These are phyloP conservation scores for Pristionchus japonicus DNA, from an alignment of 2,888 invertebrate genomes.

Conservation along the genomic window DNA sequence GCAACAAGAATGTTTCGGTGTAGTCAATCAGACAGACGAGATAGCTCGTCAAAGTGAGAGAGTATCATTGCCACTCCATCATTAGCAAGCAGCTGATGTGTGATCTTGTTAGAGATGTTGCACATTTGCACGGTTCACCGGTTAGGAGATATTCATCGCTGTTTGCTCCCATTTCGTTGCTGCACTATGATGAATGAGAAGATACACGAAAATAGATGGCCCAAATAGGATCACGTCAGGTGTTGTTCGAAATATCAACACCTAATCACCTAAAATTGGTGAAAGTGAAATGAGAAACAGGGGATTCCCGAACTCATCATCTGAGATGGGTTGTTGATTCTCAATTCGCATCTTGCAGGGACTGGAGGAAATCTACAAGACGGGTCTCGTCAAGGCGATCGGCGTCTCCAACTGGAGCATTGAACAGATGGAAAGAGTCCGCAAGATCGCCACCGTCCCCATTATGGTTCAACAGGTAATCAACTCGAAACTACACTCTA, in stretches of 20 bases:
- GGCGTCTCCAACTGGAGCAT: constrained; percentile 43
- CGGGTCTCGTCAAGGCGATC: not conserved
- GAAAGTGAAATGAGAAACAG: too few relatives aligned
- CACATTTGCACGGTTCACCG: not conserved
- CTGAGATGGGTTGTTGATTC: too few relatives aligned
- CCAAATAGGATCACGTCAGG: too few relatives aligned
- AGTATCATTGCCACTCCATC: not conserved
- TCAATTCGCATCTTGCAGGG: not conserved
- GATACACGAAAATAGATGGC: constrained; percentile 5
- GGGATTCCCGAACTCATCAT: too few relatives aligned
- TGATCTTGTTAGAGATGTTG: not conserved
- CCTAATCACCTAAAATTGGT: too few relatives aligned
- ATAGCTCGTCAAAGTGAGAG: too few relatives aligned
- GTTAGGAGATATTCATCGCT: not conserved
- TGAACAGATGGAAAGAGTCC: constrained; percentile 29
- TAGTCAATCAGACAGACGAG: too few relatives aligned
- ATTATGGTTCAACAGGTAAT: not conserved
- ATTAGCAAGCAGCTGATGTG: not conserved
- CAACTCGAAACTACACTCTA: not conserved
- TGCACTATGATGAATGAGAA: not conserved
- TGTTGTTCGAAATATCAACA: too few relatives aligned
- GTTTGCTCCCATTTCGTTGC: not conserved
- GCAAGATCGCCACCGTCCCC: not conserved
- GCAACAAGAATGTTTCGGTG: too few relatives aligned
- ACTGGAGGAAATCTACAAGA: constrained; percentile 26